Evolutionary conservation across 2,888 invertebrate genomes (phyloP), one percentile per base, ranked within the genome.

Genomic region (Lathronympha strigana): DNA sequence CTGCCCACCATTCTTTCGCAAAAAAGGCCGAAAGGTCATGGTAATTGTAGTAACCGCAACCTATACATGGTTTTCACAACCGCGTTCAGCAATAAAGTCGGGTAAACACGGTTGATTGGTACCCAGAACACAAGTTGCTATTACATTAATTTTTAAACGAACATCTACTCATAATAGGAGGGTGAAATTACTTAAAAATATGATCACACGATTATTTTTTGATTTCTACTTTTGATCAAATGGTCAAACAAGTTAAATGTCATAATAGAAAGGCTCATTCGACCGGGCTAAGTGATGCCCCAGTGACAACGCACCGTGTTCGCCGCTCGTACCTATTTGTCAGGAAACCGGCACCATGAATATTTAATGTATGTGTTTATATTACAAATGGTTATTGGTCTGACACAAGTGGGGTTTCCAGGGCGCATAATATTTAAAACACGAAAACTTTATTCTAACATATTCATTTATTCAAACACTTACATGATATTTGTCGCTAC

Each of bases 281-380:
- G 28, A 31, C 9, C 31, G 28, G 45, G 43, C n/a, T 57, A 57
- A 57, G 31, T 45, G 57, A 45, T 45, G 25, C 53, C 60, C 55
- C 66, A 54, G 47, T 61, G 61, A 66, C 61, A 66, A 49, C 53
- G 19, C 62, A 36, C n/a, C 60, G n/a, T 51, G 58, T 61, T 45
- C 53, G 21, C 38, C 47, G 60, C 53, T 43, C 50, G 43, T 51
- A 54, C 60, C 64, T 66, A 66, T 66, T 66, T 66, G 61, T 66
- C 66, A 61, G 51, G 38, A 58, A 53, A 63, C 54, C 19, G 55
- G 63, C 50, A 57, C 40, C 64, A 61, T 66, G 66, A 66, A 66
- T 66, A 61, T 66, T 66, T 61, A 66, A 66, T 61, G 64, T 28
- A 45, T 58, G 53, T 61, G 61, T 66, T 66, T 66, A 53, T 61